A percentile compares a stretch with the other conserved stretches of the same genome.
Conservation (phyloP, 2,888 invertebrate species). For the Lepidonotus clava region DNA sequence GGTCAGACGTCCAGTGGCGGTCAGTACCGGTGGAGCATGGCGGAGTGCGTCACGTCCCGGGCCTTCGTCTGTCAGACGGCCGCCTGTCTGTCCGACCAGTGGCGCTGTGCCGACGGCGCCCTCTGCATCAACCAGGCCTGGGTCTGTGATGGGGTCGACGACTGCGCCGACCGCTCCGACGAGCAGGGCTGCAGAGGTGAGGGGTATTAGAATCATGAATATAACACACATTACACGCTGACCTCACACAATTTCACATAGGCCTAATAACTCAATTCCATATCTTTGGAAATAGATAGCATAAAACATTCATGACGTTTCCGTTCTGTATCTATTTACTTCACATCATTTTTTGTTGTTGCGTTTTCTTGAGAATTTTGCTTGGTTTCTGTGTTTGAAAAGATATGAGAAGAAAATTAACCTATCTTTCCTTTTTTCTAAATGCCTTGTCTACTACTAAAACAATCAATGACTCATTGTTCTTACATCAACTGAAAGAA, state of each 20-base stretch:
- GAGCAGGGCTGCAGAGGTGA: constrained; percentile 68
- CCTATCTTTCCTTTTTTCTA: no score
- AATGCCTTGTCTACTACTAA: no score
- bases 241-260: not conserved
- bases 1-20: not conserved
- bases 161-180: constrained; percentile 72
- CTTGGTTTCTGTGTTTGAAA: no score
- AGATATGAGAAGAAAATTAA: no score
- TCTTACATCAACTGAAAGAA: no score
- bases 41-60: constrained; percentile 65
- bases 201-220: not conserved
- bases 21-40: constrained; percentile 65
- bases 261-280: not conserved
- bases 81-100: constrained; percentile 68
- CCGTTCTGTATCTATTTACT: no score
- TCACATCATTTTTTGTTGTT: no score
- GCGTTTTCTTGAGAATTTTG: no score
- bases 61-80: constrained; percentile 68
- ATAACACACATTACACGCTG: not conserved
- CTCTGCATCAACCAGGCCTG: constrained; percentile 67
- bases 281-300: no score
- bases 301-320: no score
- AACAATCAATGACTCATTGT: no score
- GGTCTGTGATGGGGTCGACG: constrained; percentile 69
- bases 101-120: constrained; percentile 67